Conservation (phyloP, 1,140 invertebrate genomes). For the Leptinotarsa texana region DNA sequence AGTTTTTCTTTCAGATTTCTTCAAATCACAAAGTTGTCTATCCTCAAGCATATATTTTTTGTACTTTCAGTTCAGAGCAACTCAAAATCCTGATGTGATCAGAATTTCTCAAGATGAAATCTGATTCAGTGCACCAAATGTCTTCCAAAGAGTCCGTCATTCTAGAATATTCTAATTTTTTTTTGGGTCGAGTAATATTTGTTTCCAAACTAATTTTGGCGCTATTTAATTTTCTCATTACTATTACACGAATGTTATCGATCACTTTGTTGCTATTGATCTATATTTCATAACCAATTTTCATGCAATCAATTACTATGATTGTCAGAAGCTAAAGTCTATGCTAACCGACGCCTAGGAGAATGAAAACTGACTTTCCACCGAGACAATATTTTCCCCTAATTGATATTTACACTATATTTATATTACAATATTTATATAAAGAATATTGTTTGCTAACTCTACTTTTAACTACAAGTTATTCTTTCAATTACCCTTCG, state of each 20-base stretch:
- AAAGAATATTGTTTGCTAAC: neutral
- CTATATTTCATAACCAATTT: neutral
- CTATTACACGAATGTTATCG: neutral
- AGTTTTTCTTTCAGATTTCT: too few species aligned
- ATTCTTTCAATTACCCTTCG: neutral
- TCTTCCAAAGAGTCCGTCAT: too few species aligned
- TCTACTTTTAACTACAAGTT: neutral
- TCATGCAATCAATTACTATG: neutral
- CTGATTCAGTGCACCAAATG: too few species aligned
- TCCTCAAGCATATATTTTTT: too few species aligned
- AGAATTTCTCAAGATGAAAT: too few species aligned
- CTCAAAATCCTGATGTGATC: too few species aligned
- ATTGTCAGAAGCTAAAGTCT: constrained; percentile 1
- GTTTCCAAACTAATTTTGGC: too few species aligned
- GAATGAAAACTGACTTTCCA: neutral
- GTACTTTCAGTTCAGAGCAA: too few species aligned
- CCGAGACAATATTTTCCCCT: neutral
- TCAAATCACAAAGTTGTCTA: too few species aligned
- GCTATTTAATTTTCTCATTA: neutral
- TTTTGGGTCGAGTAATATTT: too few species aligned
- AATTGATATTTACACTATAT: neutral
- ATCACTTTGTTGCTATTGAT: neutral
- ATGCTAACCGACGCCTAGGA: neutral
- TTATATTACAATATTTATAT: neutral
- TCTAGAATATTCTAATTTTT: too few species aligned